A percentile compares a stretch with the other conserved stretches of the same genome.
Evolutionary conservation across 2,888 invertebrate species (phyloP).

Genomic region (Agapetus fuscipes): DNA sequence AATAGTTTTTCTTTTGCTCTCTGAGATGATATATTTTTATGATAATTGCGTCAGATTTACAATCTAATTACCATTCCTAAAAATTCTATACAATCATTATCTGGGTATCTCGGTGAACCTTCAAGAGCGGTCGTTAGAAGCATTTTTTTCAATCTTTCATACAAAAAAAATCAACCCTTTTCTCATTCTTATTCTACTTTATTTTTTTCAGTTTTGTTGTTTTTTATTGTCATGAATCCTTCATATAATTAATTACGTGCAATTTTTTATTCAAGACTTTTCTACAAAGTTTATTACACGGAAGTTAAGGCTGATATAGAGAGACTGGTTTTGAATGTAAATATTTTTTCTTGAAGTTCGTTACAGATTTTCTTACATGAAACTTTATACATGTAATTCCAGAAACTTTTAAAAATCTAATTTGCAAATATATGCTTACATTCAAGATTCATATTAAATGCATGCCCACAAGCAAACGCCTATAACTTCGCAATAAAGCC

Average conservation of each 20-base stretch:
- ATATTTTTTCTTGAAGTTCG: no score
- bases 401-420: no score
- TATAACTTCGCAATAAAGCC: no score
- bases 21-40: constrained; percentile 18
- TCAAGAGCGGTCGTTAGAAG: constrained; percentile 9
- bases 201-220: constrained; percentile 3
- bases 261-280: no score
- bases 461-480: no score
- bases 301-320: no score
- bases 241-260: constrained; percentile 19
- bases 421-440: no score
- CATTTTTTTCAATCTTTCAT: constrained; percentile 9
- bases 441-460: no score
- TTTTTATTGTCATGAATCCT: constrained; percentile 16
- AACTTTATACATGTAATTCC: no score
- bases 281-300: constrained; percentile 13
- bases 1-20: constrained; percentile 1
- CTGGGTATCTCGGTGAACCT: constrained; percentile 21
- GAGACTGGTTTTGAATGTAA: no score
- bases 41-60: constrained; percentile 20
- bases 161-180: constrained; percentile 9
- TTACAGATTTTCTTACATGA: no score
- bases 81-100: no score
- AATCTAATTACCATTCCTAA: constrained; percentile 16
- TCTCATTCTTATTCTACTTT: constrained; percentile 12